These are phyloP conservation scores for Rallus crepitans DNA, from an alignment of 2,797 vertebrate species.

Conservation along the genomic window DNA sequence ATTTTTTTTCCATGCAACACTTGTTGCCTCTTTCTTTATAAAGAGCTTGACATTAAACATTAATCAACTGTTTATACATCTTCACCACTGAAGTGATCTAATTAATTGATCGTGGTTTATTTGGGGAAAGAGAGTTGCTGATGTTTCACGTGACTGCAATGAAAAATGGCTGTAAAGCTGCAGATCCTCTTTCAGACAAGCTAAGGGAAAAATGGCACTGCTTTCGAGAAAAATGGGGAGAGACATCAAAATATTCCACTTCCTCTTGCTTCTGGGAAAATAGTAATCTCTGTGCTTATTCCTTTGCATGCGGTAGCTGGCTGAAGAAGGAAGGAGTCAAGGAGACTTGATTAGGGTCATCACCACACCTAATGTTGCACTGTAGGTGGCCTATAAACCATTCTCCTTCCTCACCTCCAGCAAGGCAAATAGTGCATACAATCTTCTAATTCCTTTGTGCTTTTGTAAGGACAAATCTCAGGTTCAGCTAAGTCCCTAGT, in stretches of 20 bases:
- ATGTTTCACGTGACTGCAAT: not conserved
- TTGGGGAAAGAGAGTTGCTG: not conserved
- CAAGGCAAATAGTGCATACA: not conserved
- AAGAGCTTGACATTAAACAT: slow-evolving; percentile 18
- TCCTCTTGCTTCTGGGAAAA: not conserved
- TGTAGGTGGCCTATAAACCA: not conserved
- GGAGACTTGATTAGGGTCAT: not conserved
- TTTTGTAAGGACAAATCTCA: not conserved
- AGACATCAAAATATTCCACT: not conserved
- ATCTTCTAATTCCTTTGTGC: not conserved
- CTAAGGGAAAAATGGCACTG: not conserved
- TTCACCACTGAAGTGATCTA: not conserved
- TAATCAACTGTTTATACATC: slow-evolving; percentile 25
- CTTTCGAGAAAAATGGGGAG: not conserved
- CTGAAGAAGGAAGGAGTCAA: not conserved
- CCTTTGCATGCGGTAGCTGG: not conserved
- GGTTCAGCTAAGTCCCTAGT: not conserved
- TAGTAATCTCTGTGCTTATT: not conserved
- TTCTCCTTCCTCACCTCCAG: not conserved
- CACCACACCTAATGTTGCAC: not conserved
- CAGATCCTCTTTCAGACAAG: not conserved
- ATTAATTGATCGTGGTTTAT: slow-evolving; percentile 39
- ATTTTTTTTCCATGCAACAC: not conserved
- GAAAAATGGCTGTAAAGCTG: not conserved
- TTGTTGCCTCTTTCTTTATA: not conserved